These are phyloP conservation scores for Venustoraphidia nigricollis DNA, from an alignment of 2,888 invertebrate genomes.

Conservation along the genomic window DNA sequence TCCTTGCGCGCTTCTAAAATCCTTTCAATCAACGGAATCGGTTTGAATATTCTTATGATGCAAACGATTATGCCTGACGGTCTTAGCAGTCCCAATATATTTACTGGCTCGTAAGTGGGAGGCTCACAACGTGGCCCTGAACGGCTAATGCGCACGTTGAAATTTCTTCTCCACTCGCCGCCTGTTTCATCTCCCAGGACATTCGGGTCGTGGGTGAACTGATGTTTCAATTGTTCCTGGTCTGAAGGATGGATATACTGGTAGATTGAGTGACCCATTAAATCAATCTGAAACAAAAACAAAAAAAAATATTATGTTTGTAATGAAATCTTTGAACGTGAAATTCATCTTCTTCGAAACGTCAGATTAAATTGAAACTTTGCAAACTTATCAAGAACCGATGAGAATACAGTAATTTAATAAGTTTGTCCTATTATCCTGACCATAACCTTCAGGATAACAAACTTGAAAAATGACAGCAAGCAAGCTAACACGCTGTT, in stretches of 20 bases:
- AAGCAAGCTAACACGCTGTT: no score
- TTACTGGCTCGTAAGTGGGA: slow-evolving; percentile 52
- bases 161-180: slow-evolving; percentile 36
- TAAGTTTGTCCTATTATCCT: no score
- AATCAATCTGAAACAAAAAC: slow-evolving; percentile 48
- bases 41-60: slow-evolving; percentile 55
- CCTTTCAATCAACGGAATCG: slow-evolving; percentile 49
- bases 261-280: slow-evolving; percentile 67
- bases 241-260: slow-evolving; percentile 70
- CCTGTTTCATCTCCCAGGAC: slow-evolving; percentile 25
- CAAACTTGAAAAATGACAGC: no score
- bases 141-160: slow-evolving; percentile 38
- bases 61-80: slow-evolving; percentile 38
- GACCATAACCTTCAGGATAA: no score
- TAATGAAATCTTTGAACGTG: no score
- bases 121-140: slow-evolving; percentile 58
- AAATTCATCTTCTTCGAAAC: no score
- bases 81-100: slow-evolving; percentile 41
- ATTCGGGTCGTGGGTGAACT: slow-evolving; percentile 30
- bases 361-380: no score
- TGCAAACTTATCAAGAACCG: no score
- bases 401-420: no score
- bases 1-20: slow-evolving; percentile 54
- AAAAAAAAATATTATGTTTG: no score
- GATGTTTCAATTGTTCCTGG: slow-evolving; percentile 52